Base-by-base conservation (phyloP, 2,888 invertebrate genomes). In the Sinhomidia bicolor region DNA sequence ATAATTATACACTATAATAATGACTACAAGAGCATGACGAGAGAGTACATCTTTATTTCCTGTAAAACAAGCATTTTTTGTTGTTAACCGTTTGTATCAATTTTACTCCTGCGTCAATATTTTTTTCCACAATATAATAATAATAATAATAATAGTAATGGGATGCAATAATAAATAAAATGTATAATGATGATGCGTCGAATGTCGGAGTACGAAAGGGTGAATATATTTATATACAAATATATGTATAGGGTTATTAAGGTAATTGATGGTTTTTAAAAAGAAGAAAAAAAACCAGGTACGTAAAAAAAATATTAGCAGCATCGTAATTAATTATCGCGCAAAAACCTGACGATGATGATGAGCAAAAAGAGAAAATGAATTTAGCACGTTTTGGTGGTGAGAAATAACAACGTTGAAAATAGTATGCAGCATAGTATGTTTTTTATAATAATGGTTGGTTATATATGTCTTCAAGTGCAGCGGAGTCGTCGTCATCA, bases 121-220 rank as follows among this genome's bases (percentile, higher is more conserved):
- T 65, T 71, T 68, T 68, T 41, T 17, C 76, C 1, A 26, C 9
- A 51, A 65, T n/a, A n/a, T n/a, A n/a, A n/a, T n/a, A n/a, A n/a
- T n/a, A n/a, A n/a, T n/a, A n/a, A n/a, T n/a, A n/a, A n/a, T n/a
- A n/a, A n/a, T n/a, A n/a, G n/a, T n/a, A 83, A 81, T 65, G 47
- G 68, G 32, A 81, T 81, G 71, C 54, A 83, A 83, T 68, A 83
- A n/a, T n/a, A n/a, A n/a, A n/a, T n/a, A n/a, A n/a, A n/a, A n/a
- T n/a, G n/a, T n/a, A 83, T 23, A 29, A 36, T 81, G 44, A 26
- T 47, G 62, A 23, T 65, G 57, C 1, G 41, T 17, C 41, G 79
- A 10, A 3, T 51, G 41, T 20, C 17, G 17, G 29, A n/a, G 44
- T 47, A 47, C 44, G 44, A 74, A 47, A 74, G 26, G 26, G 14